A percentile compares a stretch with the other conserved stretches of the same genome.
Conservation (phyloP, 2,797 vertebrate genomes). For the Tachyglossus aculeatus region DNA sequence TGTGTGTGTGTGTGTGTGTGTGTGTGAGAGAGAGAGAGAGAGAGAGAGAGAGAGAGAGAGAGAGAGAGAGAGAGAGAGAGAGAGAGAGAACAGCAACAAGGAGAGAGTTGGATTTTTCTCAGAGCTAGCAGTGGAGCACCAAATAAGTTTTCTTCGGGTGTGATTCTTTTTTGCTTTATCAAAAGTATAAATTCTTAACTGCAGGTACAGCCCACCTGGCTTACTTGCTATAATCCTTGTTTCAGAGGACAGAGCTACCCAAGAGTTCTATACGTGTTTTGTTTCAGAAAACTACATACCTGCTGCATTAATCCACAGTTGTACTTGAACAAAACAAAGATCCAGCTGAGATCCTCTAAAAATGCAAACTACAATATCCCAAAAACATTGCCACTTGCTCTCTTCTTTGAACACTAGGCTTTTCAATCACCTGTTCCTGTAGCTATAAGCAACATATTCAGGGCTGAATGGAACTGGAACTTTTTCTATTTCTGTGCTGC, state of each 20-base stretch:
- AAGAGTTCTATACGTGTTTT: too few species aligned
- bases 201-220: background rate
- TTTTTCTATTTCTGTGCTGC: too few species aligned
- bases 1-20: accelerated
- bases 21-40: background rate
- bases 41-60: background rate
- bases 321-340: background rate
- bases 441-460: too few species aligned
- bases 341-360: accelerated
- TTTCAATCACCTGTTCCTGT: too few species aligned
- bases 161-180: background rate
- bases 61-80: background rate
- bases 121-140: background rate
- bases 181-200: accelerated
- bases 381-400: background rate
- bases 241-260: background rate
- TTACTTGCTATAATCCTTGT: background rate
- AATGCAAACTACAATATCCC: background rate
- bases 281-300: background rate
- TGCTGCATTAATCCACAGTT: background rate
- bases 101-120: background rate
- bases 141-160: background rate
- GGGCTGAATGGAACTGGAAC: too few species aligned
- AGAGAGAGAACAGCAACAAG: background rate
- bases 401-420: background rate